Conservation (phyloP, 2,888 invertebrate genomes). For the Antheraea assamensis region DNA sequence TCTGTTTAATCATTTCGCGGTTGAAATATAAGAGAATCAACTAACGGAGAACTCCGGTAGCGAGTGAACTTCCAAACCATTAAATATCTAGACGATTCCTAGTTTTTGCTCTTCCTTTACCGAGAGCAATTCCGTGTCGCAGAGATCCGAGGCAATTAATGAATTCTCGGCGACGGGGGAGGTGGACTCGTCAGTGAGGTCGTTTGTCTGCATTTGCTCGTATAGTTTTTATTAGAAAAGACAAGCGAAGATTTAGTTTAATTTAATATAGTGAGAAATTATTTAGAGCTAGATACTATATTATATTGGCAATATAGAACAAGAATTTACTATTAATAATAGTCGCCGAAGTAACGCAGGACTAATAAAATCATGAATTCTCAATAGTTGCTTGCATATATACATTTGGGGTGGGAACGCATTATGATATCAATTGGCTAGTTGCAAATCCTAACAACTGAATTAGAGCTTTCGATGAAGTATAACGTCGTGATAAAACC, state of each 20-base stretch:
- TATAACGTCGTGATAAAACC: too few species aligned
- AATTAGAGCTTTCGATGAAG: too few species aligned
- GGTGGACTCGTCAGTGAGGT: background rate
- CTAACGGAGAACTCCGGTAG: background rate
- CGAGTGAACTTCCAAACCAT: background rate
- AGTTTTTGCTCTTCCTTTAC: slow-evolving; percentile 1
- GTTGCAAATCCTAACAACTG: too few species aligned
- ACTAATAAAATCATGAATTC: too few species aligned
- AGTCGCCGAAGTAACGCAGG: too few species aligned
- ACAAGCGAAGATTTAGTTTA: background rate
- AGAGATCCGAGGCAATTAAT: slow-evolving; percentile 12
- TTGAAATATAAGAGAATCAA: background rate
- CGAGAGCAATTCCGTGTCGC: slow-evolving; percentile 22
- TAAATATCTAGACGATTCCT: slow-evolving; percentile 2
- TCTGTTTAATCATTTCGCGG: background rate
- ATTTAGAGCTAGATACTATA: background rate
- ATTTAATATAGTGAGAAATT: background rate
- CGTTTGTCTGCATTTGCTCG: background rate
- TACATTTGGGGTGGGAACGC: too few species aligned
- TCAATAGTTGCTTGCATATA: too few species aligned
- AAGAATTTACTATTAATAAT: too few species aligned
- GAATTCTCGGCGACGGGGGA: background rate
- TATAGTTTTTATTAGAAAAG: background rate
- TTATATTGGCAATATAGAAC: background rate
- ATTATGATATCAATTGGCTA: too few species aligned